A percentile compares a stretch with the other conserved stretches of the same genome.
These are phyloP conservation scores for Ypsolopha sequella DNA, from an alignment of 2,888 invertebrate genomes.

Conservation along the genomic window DNA sequence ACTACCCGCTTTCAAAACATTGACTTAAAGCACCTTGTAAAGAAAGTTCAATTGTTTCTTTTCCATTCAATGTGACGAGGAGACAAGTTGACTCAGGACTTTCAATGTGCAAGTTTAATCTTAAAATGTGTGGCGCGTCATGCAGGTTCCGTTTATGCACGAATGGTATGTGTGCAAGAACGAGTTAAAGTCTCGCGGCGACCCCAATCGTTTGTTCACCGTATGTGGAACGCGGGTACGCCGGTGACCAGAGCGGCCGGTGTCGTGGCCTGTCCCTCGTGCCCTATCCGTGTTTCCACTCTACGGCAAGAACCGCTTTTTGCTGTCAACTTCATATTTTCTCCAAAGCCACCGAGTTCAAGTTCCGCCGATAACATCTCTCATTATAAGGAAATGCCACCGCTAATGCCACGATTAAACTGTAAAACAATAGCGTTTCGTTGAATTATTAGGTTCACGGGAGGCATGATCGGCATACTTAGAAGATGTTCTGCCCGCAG, in stretches of 20 bases:
- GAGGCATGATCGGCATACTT: conserved; percentile 56
- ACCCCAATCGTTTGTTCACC: conserved; percentile 28
- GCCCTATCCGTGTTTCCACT: conserved; percentile 1
- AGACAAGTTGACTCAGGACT: background rate
- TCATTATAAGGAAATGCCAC: too few relatives aligned
- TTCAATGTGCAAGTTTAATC: background rate
- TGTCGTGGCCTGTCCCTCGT: conserved; percentile 4
- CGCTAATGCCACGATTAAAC: conserved; percentile 1
- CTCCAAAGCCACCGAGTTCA: background rate
- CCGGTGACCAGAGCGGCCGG: conserved; percentile 4
- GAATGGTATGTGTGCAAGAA: conserved; percentile 4
- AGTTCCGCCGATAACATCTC: background rate
- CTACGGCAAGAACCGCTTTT: background rate
- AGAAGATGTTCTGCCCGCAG: conserved; percentile 7
- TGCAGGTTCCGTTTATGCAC: conserved; percentile 2
- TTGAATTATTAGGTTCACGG: conserved; percentile 21
- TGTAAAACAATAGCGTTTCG: conserved; percentile 26
- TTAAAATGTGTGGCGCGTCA: background rate
- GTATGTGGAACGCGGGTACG: conserved; percentile 64
- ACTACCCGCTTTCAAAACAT: conserved; percentile 1
- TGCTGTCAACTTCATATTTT: background rate
- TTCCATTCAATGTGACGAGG: background rate
- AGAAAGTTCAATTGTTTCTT: background rate
- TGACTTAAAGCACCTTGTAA: background rate
- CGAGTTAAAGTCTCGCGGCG: conserved; percentile 13